Percentiles rank a stretch among this genome's conserved stretches.
Evolutionary conservation across 2,888 invertebrate genomes (phyloP).

Genomic region (Lasioglossum lativentre): DNA sequence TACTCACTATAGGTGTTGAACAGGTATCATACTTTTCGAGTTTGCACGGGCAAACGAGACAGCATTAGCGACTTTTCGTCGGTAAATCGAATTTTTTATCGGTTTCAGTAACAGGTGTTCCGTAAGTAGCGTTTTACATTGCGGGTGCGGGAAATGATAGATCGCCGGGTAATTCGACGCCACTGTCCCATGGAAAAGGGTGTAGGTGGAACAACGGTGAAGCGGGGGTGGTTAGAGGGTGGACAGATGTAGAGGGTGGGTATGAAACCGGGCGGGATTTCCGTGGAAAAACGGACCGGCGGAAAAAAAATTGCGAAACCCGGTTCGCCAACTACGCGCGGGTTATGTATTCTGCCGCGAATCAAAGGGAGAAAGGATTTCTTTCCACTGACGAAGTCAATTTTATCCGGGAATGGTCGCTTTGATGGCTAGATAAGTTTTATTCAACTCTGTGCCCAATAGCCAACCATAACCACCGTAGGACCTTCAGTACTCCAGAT

Average conservation of each 20-base stretch:
- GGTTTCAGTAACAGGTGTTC: slow-evolving; percentile 63
- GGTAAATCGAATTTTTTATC: slow-evolving; percentile 36
- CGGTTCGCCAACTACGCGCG: not conserved
- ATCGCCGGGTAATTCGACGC: slow-evolving; percentile 60
- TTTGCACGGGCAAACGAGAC: not conserved
- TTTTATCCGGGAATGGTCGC: slow-evolving; percentile 5
- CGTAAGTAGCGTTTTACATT: slow-evolving; percentile 64
- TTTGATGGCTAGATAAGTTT: slow-evolving; percentile 19
- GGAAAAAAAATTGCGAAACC: slow-evolving; percentile 46
- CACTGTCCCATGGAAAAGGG: slow-evolving; percentile 40
- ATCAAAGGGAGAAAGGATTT: slow-evolving; percentile 1
- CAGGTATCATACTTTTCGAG: not conserved
- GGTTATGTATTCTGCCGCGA: slow-evolving; percentile 20
- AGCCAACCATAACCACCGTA: not conserved
- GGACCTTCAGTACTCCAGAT: not conserved
- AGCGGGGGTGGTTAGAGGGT: not conserved
- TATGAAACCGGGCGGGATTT: slow-evolving; percentile 35
- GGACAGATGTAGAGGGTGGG: slow-evolving; percentile 29
- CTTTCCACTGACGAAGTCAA: slow-evolving; percentile 33
- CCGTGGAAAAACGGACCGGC: slow-evolving; percentile 26
- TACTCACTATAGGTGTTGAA: not conserved
- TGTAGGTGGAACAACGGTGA: slow-evolving; percentile 7
- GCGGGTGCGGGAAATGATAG: slow-evolving; percentile 52
- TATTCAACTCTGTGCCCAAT: not conserved
- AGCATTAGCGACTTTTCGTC: slow-evolving; percentile 4